Percentiles rank a stretch among this genome's conserved stretches.
Evolutionary conservation across 2,888 invertebrate species (phyloP).

Genomic region (Spilarctia lutea): DNA sequence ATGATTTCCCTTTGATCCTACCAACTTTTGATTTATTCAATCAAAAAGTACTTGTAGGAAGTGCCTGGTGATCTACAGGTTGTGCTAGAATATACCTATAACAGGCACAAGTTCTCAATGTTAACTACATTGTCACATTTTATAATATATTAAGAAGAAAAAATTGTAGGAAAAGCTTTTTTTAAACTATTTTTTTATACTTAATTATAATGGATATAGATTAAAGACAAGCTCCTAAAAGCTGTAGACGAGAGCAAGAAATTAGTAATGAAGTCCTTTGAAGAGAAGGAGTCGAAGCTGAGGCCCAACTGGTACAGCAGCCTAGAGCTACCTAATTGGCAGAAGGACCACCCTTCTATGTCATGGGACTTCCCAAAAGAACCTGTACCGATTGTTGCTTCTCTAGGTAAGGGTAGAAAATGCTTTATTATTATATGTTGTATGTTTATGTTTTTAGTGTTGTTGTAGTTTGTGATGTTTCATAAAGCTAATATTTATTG

Average conservation of each 20-base stretch:
- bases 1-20: too few species aligned
- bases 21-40: too few species aligned
- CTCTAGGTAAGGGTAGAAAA: constrained; percentile 65
- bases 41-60: too few species aligned
- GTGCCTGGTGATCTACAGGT: too few species aligned
- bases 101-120: too few species aligned
- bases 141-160: background rate
- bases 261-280: constrained; percentile 81
- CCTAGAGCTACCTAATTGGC: constrained; percentile 80
- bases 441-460: background rate
- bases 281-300: constrained; percentile 76
- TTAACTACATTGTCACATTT: background rate
- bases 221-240: constrained; percentile 82
- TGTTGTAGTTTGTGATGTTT: background rate
- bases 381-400: constrained; percentile 69
- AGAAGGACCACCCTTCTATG: constrained; percentile 80
- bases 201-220: constrained; percentile 60
- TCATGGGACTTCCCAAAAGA: constrained; percentile 86
- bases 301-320: constrained; percentile 78
- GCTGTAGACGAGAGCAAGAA: constrained; percentile 85
- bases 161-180: background rate
- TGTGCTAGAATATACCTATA: too few species aligned
- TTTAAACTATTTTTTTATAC: background rate
- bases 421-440: background rate
- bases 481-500: too few species aligned